Evolutionary conservation across 2,888 invertebrate genomes (phyloP).

Genomic region (Entomobrya proxima): DNA sequence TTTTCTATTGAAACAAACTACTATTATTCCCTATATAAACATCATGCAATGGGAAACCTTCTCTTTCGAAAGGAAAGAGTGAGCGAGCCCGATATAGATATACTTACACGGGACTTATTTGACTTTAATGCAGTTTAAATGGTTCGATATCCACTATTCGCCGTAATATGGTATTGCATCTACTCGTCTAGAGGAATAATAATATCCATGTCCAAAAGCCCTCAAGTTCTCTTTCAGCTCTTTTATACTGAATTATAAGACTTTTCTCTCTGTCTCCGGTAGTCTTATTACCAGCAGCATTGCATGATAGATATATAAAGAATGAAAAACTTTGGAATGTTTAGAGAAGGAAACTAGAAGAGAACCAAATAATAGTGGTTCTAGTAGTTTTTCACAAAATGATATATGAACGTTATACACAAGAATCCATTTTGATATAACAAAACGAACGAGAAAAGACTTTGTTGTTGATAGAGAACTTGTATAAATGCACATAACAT

Average conservation of each 20-base stretch:
- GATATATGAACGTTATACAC: neutral
- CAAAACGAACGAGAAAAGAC: slow-evolving; percentile 10
- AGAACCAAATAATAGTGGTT: neutral
- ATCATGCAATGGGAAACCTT: slow-evolving; percentile 42
- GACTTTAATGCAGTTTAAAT: slow-evolving; percentile 66
- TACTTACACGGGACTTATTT: slow-evolving; percentile 54
- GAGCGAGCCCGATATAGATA: slow-evolving; percentile 42
- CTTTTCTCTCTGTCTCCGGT: slow-evolving; percentile 24
- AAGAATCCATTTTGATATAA: neutral
- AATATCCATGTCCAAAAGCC: slow-evolving; percentile 62
- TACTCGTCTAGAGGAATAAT: slow-evolving; percentile 28
- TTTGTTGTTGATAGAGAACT: slow-evolving; percentile 50
- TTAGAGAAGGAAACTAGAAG: slow-evolving; percentile 38
- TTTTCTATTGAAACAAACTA: slow-evolving; percentile 21
- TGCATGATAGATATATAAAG: slow-evolving; percentile 27
- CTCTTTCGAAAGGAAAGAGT: slow-evolving; percentile 10
- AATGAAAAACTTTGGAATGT: slow-evolving; percentile 34
- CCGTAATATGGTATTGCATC: slow-evolving; percentile 56
- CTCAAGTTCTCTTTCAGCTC: slow-evolving; percentile 59
- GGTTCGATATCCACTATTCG: slow-evolving; percentile 63
- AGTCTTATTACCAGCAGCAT: slow-evolving; percentile 25
- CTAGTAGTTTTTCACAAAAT: neutral
- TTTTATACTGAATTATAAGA: slow-evolving; percentile 57
- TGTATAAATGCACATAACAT: slow-evolving; percentile 34
- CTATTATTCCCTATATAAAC: slow-evolving; percentile 31